These are phyloP conservation scores for Sycophila sp. DNA, from an alignment of 1,140 invertebrate species.

Conservation along the genomic window DNA sequence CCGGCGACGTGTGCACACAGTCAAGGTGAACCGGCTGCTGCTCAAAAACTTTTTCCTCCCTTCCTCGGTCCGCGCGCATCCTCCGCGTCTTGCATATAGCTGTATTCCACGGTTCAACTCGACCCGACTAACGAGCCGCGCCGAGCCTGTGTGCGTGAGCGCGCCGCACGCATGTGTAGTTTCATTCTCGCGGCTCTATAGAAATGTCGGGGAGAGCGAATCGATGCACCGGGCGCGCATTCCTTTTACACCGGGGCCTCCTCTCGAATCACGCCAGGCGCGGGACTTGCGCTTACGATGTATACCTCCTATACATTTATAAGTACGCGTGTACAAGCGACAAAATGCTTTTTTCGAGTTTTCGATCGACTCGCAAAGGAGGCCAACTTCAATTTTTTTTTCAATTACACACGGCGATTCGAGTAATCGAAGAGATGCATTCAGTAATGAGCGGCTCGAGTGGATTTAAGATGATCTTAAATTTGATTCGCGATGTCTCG, in stretches of 20 bases:
- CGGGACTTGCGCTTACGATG: too few relatives aligned
- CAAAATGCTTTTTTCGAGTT: not conserved
- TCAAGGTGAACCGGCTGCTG: conserved; percentile 63
- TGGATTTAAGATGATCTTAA: too few relatives aligned
- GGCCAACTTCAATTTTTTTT: too few relatives aligned
- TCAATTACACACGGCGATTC: too few relatives aligned
- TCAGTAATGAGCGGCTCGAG: too few relatives aligned
- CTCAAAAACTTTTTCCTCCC: conserved; percentile 17
- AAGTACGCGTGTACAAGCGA: conserved; percentile 37
- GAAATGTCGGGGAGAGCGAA: conserved; percentile 27
- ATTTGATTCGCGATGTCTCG: too few relatives aligned
- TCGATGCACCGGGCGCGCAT: conserved; percentile 42
- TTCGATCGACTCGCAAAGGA: not conserved
- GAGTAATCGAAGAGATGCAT: too few relatives aligned
- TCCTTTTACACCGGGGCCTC: conserved; percentile 40
- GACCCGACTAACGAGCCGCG: conserved; percentile 58
- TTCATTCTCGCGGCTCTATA: conserved; percentile 22
- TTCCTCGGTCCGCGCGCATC: conserved; percentile 32
- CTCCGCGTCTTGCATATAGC: not conserved
- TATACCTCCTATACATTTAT: not conserved
- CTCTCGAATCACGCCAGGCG: too few relatives aligned
- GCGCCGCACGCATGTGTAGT: not conserved
- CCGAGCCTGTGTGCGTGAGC: conserved; percentile 28
- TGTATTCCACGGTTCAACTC: conserved; percentile 24
- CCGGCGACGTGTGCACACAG: conserved; percentile 49